Conservation (phyloP, 2,888 invertebrate species). For the Ectemnius cavifrons region DNA sequence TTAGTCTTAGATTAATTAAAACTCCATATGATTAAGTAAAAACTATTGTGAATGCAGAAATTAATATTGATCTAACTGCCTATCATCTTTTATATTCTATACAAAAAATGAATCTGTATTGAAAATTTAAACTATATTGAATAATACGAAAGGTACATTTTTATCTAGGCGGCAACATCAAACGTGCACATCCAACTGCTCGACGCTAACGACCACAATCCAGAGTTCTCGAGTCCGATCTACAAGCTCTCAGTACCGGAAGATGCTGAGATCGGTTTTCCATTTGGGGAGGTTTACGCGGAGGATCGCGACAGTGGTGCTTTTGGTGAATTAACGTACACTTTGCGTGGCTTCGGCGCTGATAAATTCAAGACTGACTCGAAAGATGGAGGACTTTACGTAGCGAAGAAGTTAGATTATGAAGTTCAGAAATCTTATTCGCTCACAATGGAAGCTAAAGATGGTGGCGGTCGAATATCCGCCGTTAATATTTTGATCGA, state of each 20-base stretch:
- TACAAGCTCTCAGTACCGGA: slow-evolving; percentile 85
- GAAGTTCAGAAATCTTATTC: slow-evolving; percentile 90
- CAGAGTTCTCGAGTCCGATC: slow-evolving; percentile 82
- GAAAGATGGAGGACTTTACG: slow-evolving; percentile 83
- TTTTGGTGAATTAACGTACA: slow-evolving; percentile 86
- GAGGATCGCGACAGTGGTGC: slow-evolving; percentile 86
- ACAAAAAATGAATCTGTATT: too few species aligned
- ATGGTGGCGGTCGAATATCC: slow-evolving; percentile 87
- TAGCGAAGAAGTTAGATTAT: slow-evolving; percentile 85
- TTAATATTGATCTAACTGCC: too few species aligned
- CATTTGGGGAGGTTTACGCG: slow-evolving; percentile 84
- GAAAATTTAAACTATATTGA: too few species aligned
- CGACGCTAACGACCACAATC: slow-evolving; percentile 90
- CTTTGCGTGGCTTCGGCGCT: slow-evolving; percentile 88
- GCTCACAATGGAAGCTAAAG: slow-evolving; percentile 88
- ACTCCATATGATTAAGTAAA: too few species aligned
- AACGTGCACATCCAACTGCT: slow-evolving; percentile 83
- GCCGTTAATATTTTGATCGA: slow-evolving; percentile 86
- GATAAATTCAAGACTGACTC: slow-evolving; percentile 86
- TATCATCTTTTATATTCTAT: too few species aligned
- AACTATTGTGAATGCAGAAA: too few species aligned
- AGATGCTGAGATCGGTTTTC: slow-evolving; percentile 82
- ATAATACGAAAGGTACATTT: not conserved
- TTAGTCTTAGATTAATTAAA: too few species aligned
- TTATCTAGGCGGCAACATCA: slow-evolving; percentile 80